Percentiles rank a stretch among this genome's conserved stretches.
phyloP scores from a whole-genome alignment of 1,140 invertebrate species.

The Papilio aristodemus region DNA sequence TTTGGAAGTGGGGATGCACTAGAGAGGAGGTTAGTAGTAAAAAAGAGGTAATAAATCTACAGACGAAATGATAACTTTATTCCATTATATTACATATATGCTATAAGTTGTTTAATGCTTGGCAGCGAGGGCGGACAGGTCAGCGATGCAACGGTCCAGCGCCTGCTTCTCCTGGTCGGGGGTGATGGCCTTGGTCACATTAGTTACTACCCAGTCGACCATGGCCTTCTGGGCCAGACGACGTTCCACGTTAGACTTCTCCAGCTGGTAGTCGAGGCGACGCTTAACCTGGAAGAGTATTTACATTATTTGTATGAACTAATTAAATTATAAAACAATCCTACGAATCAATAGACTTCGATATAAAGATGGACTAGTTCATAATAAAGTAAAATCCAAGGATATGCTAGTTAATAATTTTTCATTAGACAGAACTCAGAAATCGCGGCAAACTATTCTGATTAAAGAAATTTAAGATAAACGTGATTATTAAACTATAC shows the following conservation, averaged over 20 bases:
- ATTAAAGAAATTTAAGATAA: too few species aligned
- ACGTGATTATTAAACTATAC: too few species aligned
- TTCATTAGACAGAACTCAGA: too few species aligned
- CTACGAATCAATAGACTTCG: too few species aligned
- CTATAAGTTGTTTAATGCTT: conserved; percentile 50
- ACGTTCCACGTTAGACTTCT: conserved; percentile 88
- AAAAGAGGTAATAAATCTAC: neutral
- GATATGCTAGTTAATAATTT: too few species aligned
- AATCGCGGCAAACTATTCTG: too few species aligned
- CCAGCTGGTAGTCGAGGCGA: conserved; percentile 94
- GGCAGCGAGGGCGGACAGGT: conserved; percentile 88
- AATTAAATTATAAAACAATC: too few species aligned
- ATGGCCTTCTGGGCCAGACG: conserved; percentile 95
- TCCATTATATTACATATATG: conserved; percentile 18
- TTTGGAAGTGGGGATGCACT: too few species aligned
- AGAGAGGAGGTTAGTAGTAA: too few species aligned
- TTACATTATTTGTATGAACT: neutral
- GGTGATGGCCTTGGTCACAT: conserved; percentile 92
- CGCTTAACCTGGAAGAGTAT: conserved; percentile 84
- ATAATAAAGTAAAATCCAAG: too few species aligned
- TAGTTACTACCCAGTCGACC: conserved; percentile 94
- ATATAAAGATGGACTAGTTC: too few species aligned
- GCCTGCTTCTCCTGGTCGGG: conserved; percentile 95
- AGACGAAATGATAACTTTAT: conserved; percentile 21
- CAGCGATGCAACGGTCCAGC: conserved; percentile 92